These are phyloP conservation scores for Pterocles burchelli DNA, from an alignment of 2,113 vertebrate genomes.

Conservation along the genomic window DNA sequence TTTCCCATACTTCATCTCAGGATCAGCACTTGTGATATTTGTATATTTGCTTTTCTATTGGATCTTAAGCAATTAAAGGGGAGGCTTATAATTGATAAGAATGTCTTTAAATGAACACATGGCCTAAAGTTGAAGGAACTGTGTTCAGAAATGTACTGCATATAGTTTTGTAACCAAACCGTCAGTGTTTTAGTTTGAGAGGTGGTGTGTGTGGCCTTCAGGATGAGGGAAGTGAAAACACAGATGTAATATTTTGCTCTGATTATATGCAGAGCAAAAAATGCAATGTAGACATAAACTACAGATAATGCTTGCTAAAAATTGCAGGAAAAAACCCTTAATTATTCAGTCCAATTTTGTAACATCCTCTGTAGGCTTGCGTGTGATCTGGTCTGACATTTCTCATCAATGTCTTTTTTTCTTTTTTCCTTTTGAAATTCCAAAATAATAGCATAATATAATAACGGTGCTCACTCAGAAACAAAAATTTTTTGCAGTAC, in stretches of 20 bases:
- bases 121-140: slow-evolving; percentile 16
- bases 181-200: background rate
- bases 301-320: background rate
- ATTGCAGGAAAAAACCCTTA: background rate
- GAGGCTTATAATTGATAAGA: slow-evolving; percentile 37
- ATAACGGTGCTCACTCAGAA: slow-evolving; percentile 34
- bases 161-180: slow-evolving; percentile 26
- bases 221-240: background rate
- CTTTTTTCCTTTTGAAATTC: background rate
- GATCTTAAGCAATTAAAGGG: slow-evolving; percentile 58
- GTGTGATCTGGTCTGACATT: slow-evolving; percentile 19
- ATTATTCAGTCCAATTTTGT: slow-evolving; percentile 13
- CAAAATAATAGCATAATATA: slow-evolving; percentile 19
- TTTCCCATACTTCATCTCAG: slow-evolving; percentile 77
- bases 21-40: slow-evolving; percentile 72
- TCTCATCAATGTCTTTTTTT: background rate
- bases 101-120: slow-evolving; percentile 16
- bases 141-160: slow-evolving; percentile 31
- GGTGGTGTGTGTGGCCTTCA: background rate
- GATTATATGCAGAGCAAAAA: background rate
- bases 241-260: background rate
- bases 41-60: slow-evolving; percentile 70
- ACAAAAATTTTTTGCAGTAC: slow-evolving; percentile 12
- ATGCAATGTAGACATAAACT: background rate
- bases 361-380: background rate